A percentile compares a stretch with the other conserved stretches of the same genome.
phyloP scores from a whole-genome alignment of 2,113 vertebrate genomes.

The Cyphomyrus plagiostoma region DNA sequence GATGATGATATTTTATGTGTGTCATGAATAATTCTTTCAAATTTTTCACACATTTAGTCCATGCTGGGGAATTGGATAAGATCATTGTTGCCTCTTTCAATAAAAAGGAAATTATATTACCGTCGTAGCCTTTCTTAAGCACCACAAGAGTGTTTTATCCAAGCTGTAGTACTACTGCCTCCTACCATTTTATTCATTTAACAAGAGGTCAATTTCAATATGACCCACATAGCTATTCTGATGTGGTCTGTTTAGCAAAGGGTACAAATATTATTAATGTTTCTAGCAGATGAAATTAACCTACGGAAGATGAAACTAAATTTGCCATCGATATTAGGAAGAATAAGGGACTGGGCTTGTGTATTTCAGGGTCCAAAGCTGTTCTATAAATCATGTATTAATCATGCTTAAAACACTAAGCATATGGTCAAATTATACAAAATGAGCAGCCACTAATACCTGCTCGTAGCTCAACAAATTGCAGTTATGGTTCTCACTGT shows the following conservation, averaged over 20 bases:
- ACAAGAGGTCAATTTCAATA: background rate
- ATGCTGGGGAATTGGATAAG: background rate
- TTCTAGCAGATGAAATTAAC: background rate
- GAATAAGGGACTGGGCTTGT: background rate
- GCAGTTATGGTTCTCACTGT: background rate
- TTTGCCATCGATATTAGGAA: background rate
- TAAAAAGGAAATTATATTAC: slow-evolving; percentile 1
- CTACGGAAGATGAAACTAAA: background rate
- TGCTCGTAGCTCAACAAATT: background rate
- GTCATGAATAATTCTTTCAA: background rate
- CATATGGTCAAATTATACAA: background rate
- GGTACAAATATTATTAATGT: background rate
- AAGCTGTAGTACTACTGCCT: background rate
- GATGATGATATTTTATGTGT: background rate
- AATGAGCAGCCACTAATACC: background rate
- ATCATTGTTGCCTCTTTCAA: background rate
- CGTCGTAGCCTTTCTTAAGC: background rate
- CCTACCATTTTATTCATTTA: background rate
- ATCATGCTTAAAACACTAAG: background rate
- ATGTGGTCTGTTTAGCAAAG: background rate
- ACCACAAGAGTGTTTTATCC: background rate
- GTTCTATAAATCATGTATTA: background rate
- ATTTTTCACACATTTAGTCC: background rate
- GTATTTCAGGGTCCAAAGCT: background rate
- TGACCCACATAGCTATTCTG: background rate